Evolutionary conservation across 2,797 vertebrate species (phyloP), one percentile per base, ranked within the genome.

Genomic region (Margarornis squamiger): DNA sequence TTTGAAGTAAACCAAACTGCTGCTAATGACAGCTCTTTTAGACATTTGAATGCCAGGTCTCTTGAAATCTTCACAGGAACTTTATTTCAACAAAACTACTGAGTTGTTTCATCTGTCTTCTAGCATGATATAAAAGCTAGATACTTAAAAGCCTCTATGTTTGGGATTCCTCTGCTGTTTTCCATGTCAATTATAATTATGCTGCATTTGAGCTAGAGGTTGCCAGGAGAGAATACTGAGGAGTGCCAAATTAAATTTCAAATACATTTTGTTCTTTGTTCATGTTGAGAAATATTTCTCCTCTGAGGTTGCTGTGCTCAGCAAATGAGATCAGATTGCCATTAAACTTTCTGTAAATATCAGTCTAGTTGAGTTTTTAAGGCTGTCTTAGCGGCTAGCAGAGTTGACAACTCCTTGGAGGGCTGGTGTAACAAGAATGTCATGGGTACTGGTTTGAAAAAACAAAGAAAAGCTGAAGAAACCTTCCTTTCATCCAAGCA

Each of bases 231-330:
- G 88, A 90, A 80, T 90, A 67, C 45, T 71, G 67, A 93, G 27
- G 82, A 96, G 29, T 81, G 90, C 51, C 76, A 95, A 93, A 94
- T 96, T 92, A 93, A 86, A 92, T 96, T 97, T 88, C 86, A 85
- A 49, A 96, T 94, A 83, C 54, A 68, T 94, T 96, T 94, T 92
- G 71, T 57, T 93, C 71, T 88, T 72, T 92, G 67, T 61, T 92
- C 68, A 18, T 34, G 52, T 45, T 92, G 54, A 94, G 71, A 94
- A 95, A 95, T 87, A 89, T 76, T 95, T 95, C 48, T 95, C 48
- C 21, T 41, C 36, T 51, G 39, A 19, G 16, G 23, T 72, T 83
- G 45, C 54, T 88, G 62, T 49, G 34, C 61, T 94, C n/a, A 87
- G 80, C 55, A 86, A 86, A 84, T 49, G 63, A 73, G 55, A 61